A percentile compares a stretch with the other conserved stretches of the same genome.
Evolutionary conservation across 2,797 vertebrate species (phyloP).

Genomic region (Bovichtus diacanthus): DNA sequence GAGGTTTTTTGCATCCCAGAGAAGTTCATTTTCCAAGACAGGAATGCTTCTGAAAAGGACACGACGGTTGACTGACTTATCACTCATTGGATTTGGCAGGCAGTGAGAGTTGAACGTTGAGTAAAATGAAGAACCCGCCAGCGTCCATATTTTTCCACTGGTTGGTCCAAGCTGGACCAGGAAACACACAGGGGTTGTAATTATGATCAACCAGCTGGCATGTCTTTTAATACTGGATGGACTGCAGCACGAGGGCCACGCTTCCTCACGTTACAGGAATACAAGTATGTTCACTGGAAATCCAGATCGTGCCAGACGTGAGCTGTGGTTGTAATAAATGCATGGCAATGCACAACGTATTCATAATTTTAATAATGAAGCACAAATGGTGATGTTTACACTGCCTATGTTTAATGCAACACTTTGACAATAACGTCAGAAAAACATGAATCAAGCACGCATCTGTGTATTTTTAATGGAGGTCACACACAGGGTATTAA

Average conservation of each 20-base stretch:
- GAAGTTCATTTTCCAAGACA: slow-evolving; percentile 13
- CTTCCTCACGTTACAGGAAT: not conserved
- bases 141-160: slow-evolving; percentile 21
- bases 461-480: slow-evolving; percentile 49
- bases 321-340: not conserved
- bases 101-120: slow-evolving; percentile 19
- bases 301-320: not conserved
- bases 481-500: slow-evolving; percentile 37
- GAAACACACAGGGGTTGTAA: slow-evolving; percentile 46
- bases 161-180: slow-evolving; percentile 45
- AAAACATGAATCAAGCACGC: slow-evolving; percentile 42
- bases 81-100: slow-evolving; percentile 38
- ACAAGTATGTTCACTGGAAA: not conserved
- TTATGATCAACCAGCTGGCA: slow-evolving; percentile 60
- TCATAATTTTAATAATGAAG: slow-evolving; percentile 14
- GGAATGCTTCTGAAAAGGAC: slow-evolving; percentile 15
- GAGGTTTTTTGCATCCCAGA: not conserved
- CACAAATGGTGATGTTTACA: slow-evolving; percentile 8
- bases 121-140: slow-evolving; percentile 7
- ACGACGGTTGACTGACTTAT: slow-evolving; percentile 28
- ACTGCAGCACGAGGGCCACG: not conserved
- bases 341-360: not conserved
- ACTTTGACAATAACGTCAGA: slow-evolving; percentile 19
- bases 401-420: not conserved
- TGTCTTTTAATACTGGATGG: slow-evolving; percentile 17